Base-by-base conservation (phyloP, 2,888 invertebrate genomes). In the Drymonia ruficornis region DNA sequence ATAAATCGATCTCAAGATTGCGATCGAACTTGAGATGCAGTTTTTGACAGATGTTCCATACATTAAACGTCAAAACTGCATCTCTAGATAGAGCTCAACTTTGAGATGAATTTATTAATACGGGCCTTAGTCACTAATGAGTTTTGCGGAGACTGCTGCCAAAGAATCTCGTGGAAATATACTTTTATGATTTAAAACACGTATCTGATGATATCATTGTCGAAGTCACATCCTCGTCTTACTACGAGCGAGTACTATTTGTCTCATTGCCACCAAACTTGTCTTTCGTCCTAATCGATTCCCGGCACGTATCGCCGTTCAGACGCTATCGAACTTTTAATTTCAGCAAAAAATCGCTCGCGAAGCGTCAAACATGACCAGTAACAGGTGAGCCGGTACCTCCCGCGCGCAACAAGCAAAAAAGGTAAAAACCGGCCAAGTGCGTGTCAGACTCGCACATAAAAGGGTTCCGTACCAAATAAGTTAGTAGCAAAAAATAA, bases 341-440 rank as follows among this genome's bases (percentile, higher is more conserved):
- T 87, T 88, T 82, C 64, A 79, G 76, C 79, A 88, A 90, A 91
- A 89, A 89, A 82, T 72, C 64, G 60, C 64, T 67, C 59, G 59
- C 61, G 71, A 78, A 79, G 79, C 83, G 78, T 84, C 82, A 82
- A 83, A 84, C 81, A 84, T 81, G 78, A 76, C 76, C 61, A 80
- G 77, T 81, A 81, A 85, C 91, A 91, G 90, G 89, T 91, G 90
- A 88, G 82, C 76, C 64, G 69, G 64, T 80, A 86, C 87, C 89
- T 84, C 84, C 87, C 80, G 83, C 78, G 79, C 65, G 66, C 72
- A 65, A 70, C 67, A 67, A 68, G 78, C 81, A 88, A 89, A 89
- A 91, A n/a, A n/a, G n/a, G n/a, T n/a, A n/a, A n/a, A n/a, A n/a
- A n/a, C n/a, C n/a, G n/a, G n/a, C n/a, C n/a, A n/a, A n/a, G n/a